phyloP scores from a whole-genome alignment of 2,888 invertebrate genomes.

The Thyatira batis region DNA sequence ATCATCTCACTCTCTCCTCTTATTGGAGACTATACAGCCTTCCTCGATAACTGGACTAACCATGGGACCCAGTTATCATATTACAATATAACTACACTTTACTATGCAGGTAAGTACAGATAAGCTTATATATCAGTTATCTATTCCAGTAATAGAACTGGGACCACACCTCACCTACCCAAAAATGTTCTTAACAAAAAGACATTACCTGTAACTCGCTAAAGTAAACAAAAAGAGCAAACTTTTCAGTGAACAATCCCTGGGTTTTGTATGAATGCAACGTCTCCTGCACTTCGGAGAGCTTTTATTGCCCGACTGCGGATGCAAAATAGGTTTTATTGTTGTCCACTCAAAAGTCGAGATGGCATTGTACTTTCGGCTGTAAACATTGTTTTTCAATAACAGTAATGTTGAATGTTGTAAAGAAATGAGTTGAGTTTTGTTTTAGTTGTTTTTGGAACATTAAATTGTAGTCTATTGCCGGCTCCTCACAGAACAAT shows the following conservation, averaged over 20 bases:
- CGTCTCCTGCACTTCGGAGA: conserved; percentile 36
- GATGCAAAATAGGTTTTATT: conserved; percentile 12
- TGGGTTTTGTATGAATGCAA: conserved; percentile 23
- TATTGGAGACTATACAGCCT: no score
- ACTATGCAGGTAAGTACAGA: no score
- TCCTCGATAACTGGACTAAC: no score
- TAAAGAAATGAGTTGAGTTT: not conserved
- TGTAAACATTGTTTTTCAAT: not conserved
- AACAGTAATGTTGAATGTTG: not conserved
- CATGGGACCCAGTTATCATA: no score
- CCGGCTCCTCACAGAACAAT: no score
- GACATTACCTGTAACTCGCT: conserved; percentile 7
- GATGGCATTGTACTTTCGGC: conserved; percentile 3
- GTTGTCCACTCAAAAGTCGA: conserved; percentile 6
- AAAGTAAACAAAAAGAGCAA: conserved; percentile 4
- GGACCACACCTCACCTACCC: conserved; percentile 1
- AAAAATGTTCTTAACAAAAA: conserved; percentile 6
- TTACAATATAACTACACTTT: no score
- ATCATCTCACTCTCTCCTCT: no score
- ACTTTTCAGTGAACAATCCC: not conserved
- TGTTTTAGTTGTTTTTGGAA: not conserved
- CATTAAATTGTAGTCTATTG: no score
- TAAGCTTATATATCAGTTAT: no score
- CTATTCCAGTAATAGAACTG: not conserved
- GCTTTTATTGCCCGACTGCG: conserved; percentile 10